Percentiles rank a stretch among this genome's conserved stretches.
phyloP scores from a whole-genome alignment of 2,888 invertebrate genomes.

The Coremacera marginata region DNA sequence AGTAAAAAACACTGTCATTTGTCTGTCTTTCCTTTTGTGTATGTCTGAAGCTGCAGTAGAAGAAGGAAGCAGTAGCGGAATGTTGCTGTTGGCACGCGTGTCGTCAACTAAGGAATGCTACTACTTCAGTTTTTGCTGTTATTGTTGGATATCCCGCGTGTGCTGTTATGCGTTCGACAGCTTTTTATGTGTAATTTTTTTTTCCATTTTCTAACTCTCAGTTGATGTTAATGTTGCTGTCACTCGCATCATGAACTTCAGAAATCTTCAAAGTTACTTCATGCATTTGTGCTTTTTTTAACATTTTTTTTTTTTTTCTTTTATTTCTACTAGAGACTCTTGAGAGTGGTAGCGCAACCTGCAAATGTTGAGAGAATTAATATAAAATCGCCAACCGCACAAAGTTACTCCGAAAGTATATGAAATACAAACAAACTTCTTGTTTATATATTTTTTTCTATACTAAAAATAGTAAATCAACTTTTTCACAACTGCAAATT shows the following conservation, averaged over 20 bases:
- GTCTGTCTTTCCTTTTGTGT: neutral
- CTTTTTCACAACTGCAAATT: neutral
- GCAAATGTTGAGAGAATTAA: neutral
- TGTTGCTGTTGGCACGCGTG: neutral
- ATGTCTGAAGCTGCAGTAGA: neutral
- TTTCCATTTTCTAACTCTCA: neutral
- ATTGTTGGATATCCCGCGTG: neutral
- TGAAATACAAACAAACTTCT: neutral
- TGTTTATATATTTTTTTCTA: too few species aligned
- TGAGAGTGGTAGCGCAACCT: too few species aligned
- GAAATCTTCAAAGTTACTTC: slow-evolving; percentile 16
- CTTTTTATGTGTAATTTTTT: neutral
- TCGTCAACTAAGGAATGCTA: neutral
- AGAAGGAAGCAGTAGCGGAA: neutral
- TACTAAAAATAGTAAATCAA: too few species aligned
- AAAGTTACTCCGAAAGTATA: neutral
- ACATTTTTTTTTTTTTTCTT: neutral
- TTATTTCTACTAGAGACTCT: neutral
- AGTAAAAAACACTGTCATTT: neutral
- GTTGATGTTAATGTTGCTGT: slow-evolving; percentile 11
- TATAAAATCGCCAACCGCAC: neutral
- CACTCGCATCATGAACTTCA: slow-evolving; percentile 30
- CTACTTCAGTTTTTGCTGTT: neutral
- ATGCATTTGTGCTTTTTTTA: neutral
- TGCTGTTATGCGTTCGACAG: neutral